Percentiles rank a stretch among this genome's conserved stretches.
Conservation (phyloP, 2,888 invertebrate genomes). For the Tachina lurida region DNA sequence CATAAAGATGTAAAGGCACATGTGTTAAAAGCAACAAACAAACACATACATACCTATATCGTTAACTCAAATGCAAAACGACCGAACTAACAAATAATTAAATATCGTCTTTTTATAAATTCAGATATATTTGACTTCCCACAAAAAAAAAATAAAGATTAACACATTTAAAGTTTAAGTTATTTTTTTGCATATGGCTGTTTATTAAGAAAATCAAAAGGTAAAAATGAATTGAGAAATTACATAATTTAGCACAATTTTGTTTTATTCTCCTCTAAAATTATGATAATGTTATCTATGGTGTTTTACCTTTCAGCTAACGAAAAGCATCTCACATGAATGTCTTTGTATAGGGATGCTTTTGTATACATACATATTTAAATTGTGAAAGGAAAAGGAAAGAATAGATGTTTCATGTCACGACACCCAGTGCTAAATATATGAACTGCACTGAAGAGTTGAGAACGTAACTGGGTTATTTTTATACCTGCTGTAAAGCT, state of each 20-base stretch:
- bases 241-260: too few species aligned
- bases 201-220: too few species aligned
- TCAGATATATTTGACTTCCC: too few species aligned
- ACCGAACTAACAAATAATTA: background rate
- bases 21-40: conserved; percentile 13
- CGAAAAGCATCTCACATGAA: background rate
- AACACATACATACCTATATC: too few species aligned
- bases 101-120: background rate
- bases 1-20: background rate
- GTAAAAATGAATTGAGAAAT: too few species aligned
- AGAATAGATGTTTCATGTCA: conserved; percentile 34
- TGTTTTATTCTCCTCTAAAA: too few species aligned
- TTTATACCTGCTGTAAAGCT: background rate
- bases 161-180: too few species aligned
- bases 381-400: conserved; percentile 14
- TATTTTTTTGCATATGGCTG: too few species aligned
- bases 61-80: too few species aligned
- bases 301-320: too few species aligned
- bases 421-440: conserved; percentile 58
- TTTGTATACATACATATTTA: background rate
- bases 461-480: conserved; percentile 29
- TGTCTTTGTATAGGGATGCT: background rate
- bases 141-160: too few species aligned
- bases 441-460: conserved; percentile 34
- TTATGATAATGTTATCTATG: too few species aligned